phyloP scores from a whole-genome alignment of 1,140 invertebrate species.

The Lepidurus couesii region DNA sequence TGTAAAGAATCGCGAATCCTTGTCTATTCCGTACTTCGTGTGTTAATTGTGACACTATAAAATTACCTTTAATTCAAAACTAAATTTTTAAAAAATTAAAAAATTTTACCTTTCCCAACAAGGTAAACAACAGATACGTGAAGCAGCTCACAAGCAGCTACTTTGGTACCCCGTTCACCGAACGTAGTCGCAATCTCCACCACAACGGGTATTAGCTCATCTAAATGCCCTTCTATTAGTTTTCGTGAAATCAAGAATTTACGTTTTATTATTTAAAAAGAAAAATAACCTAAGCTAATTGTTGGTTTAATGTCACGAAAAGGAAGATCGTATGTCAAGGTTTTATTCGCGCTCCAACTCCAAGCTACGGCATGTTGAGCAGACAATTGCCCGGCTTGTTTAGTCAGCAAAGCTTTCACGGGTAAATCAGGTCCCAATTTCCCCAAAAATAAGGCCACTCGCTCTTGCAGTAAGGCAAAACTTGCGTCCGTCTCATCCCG shows the following conservation, averaged over 20 bases:
- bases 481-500: not conserved
- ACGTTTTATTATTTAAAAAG: not conserved
- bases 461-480: not conserved
- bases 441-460: not conserved
- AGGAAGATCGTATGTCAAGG: not conserved
- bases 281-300: not conserved
- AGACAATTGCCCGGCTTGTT: not conserved
- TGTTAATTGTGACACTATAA: slow-evolving; percentile 7
- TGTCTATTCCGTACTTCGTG: slow-evolving; percentile 6
- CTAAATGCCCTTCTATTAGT: not conserved
- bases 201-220: not conserved
- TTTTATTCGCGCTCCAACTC: not conserved
- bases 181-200: not conserved
- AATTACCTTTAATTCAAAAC: not conserved
- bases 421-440: not conserved
- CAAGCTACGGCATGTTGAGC: not conserved
- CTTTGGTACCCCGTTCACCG: slow-evolving; percentile 24
- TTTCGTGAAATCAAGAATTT: not conserved
- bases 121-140: slow-evolving; percentile 28
- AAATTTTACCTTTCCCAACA: not conserved
- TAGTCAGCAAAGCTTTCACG: not conserved
- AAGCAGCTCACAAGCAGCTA: slow-evolving; percentile 31
- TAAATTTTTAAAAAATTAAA: not conserved
- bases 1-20: slow-evolving; percentile 24
- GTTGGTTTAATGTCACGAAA: not conserved